Conservation (phyloP, 1,140 invertebrate genomes). For the Eriosoma lanigerum region DNA sequence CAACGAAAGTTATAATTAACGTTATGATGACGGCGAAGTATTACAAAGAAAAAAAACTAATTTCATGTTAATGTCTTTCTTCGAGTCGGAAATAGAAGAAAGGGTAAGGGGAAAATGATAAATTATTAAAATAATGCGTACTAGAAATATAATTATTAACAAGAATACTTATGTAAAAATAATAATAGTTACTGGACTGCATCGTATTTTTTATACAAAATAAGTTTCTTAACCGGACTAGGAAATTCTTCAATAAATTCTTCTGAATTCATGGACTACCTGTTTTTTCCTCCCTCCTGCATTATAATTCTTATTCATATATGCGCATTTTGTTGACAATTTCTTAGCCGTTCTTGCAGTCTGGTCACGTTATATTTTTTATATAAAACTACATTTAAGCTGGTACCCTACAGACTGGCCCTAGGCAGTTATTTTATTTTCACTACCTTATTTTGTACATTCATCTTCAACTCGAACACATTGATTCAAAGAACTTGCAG, state of each 20-base stretch:
- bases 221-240: neutral
- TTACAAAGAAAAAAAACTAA: slow-evolving; percentile 2
- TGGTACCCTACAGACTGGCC: slow-evolving; percentile 20
- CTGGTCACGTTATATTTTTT: slow-evolving; percentile 51
- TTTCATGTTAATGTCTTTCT: slow-evolving; percentile 19
- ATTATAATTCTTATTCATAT: slow-evolving; percentile 47
- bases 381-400: slow-evolving; percentile 39
- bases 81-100: neutral
- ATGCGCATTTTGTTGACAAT: slow-evolving; percentile 50
- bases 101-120: neutral
- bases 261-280: neutral
- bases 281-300: slow-evolving; percentile 3
- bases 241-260: slow-evolving; percentile 25
- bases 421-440: slow-evolving; percentile 36
- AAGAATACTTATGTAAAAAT: slow-evolving; percentile 2
- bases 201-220: neutral
- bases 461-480: slow-evolving; percentile 21
- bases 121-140: slow-evolving; percentile 11
- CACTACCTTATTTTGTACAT: slow-evolving; percentile 24
- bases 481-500: slow-evolving; percentile 19
- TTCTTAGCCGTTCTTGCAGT: slow-evolving; percentile 45
- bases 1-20: slow-evolving; percentile 8
- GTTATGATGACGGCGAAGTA: neutral
- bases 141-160: slow-evolving; percentile 38
- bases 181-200: slow-evolving; percentile 10